phyloP scores from a whole-genome alignment of 2,888 invertebrate species.

The Rosalia funebris region DNA sequence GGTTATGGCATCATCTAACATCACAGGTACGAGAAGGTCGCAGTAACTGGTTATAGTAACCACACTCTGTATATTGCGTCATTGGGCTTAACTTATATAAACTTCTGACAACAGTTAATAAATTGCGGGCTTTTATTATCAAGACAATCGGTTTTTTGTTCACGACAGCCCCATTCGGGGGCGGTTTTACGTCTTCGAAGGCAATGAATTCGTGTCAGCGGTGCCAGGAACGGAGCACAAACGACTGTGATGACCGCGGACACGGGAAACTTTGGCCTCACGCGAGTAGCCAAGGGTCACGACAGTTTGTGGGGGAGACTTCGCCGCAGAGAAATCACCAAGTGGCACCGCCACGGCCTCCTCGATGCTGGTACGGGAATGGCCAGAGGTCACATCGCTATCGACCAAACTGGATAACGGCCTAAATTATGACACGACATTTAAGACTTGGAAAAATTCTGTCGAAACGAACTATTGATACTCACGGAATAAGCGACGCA shows the following conservation, averaged over 20 bases:
- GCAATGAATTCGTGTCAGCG: conserved; percentile 48
- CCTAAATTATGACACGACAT: conserved; percentile 26
- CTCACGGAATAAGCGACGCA: background rate
- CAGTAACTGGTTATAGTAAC: too few relatives aligned
- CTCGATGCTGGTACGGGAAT: conserved; percentile 60
- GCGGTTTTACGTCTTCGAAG: background rate
- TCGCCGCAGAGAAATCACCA: conserved; percentile 49
- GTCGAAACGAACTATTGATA: background rate
- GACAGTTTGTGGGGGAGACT: conserved; percentile 44
- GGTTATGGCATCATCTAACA: too few relatives aligned
- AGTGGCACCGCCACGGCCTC: conserved; percentile 53
- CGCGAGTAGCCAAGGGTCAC: conserved; percentile 64
- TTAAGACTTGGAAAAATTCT: conserved; percentile 11
- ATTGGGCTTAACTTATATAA: too few relatives aligned
- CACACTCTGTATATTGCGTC: too few relatives aligned
- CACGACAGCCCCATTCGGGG: conserved; percentile 38
- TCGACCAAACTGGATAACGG: conserved; percentile 58
- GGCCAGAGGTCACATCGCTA: conserved; percentile 63
- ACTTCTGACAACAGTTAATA: conserved; percentile 8
- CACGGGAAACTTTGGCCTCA: conserved; percentile 50
- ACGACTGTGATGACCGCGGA: conserved; percentile 48
- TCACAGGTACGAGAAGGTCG: too few relatives aligned
- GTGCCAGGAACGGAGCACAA: conserved; percentile 53
- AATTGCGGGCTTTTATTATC: conserved; percentile 17
- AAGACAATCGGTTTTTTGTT: conserved; percentile 26